phyloP scores from a whole-genome alignment of 2,888 invertebrate genomes.

The Hemistola chrysoprasaria region DNA sequence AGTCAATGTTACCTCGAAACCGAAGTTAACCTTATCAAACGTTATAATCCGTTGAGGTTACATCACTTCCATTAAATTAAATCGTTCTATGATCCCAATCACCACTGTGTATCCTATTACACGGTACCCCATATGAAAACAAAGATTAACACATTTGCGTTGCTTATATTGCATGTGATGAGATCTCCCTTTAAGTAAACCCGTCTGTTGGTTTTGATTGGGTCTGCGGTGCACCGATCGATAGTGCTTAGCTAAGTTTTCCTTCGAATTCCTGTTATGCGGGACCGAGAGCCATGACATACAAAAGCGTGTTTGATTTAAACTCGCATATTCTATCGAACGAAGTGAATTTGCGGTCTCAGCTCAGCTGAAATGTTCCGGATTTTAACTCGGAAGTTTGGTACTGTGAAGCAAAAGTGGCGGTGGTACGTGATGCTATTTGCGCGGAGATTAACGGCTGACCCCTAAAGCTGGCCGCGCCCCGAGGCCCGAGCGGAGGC shows the following conservation, averaged over 20 bases:
- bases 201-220: no score
- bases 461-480: constrained; percentile 29
- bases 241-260: no score
- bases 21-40: constrained; percentile 14
- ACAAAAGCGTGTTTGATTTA: no score
- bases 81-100: constrained; percentile 28
- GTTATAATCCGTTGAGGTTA: constrained; percentile 17
- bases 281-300: no score
- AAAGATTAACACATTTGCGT: constrained; percentile 42
- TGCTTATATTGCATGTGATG: constrained; percentile 31
- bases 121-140: constrained; percentile 35
- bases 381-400: no score
- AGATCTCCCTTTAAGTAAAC: constrained; percentile 36
- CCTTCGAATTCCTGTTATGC: no score
- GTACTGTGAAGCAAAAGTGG: constrained; percentile 10
- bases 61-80: constrained; percentile 18
- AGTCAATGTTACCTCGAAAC: not conserved
- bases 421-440: constrained; percentile 63
- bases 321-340: no score
- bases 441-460: constrained; percentile 64
- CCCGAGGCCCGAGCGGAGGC: constrained; percentile 29
- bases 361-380: not conserved
- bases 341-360: no score
- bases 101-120: constrained; percentile 24
- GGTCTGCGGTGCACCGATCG: no score